Evolutionary conservation across 2,113 vertebrate species (phyloP), one percentile per base, ranked within the genome.

Genomic region (Tenrec ecaudatus): DNA sequence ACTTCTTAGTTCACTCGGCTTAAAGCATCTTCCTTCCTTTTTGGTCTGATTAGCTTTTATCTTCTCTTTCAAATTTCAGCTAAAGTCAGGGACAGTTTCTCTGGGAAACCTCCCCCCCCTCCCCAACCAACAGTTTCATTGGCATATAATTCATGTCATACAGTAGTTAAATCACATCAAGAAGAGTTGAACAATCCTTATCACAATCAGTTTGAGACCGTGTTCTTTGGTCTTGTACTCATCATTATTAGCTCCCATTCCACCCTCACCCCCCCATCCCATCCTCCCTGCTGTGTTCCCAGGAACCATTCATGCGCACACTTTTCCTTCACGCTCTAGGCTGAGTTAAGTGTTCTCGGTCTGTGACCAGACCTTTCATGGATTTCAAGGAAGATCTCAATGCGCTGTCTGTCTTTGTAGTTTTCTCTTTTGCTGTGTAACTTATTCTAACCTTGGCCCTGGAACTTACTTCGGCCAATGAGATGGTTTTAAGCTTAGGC

Each of bases 1-100:
- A 47, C 71, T 57, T 62, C n/a, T 69, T 73, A 25, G 62, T 84
- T 91, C 68, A 3, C 43, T 95, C 73, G 64, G 43, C 81, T 76
- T 27, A 57, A 76, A 69, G 5, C 31, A 58, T 27, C 25, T 77
- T 38, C 14, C 11, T 17, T 78, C 8, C 58, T 47, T 76, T 77
- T 81, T 66, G 31, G 14, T 27, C 25, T 75, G 25, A 22, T 64
- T 90, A 68, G 43, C 33, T 58, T 84, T 38, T 12, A 12, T 25
- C 53, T 57, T 88, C 58, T 60, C 38, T 93, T 82, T 75, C 33
- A 90, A 71, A 25, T 76, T 68, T 76, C 73, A 75, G 25, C 17
- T 68, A 43, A 89, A 58, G 33, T 79, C 62, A 82, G 19, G 8
- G 77, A 69, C 15, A 53, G 17, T n/a, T 81, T 75, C 81, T 81